These are phyloP conservation scores for Passer montanus DNA, from an alignment of 2,113 vertebrate genomes.

Conservation along the genomic window DNA sequence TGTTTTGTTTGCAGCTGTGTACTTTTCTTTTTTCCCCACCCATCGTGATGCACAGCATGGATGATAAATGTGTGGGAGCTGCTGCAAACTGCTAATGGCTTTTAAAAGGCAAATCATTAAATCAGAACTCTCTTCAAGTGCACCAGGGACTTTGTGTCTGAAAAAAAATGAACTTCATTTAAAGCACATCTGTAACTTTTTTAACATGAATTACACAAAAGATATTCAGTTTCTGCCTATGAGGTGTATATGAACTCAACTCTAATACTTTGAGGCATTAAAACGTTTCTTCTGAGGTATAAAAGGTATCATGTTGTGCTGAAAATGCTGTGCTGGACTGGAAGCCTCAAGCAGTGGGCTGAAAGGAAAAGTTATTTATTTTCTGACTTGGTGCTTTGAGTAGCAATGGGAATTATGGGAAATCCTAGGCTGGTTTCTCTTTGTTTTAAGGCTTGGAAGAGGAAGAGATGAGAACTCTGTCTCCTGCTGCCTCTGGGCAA, in stretches of 20 bases:
- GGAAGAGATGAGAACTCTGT: neutral
- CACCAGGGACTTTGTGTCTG: neutral
- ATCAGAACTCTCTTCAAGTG: neutral
- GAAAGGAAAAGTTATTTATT: neutral
- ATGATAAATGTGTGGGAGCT: neutral
- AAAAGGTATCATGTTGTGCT: neutral
- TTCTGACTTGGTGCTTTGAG: neutral
- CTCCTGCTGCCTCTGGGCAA: neutral
- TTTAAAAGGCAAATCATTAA: neutral
- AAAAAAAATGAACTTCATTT: neutral
- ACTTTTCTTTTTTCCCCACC: neutral
- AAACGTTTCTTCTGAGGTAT: neutral
- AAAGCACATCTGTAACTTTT: neutral
- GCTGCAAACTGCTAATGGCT: neutral
- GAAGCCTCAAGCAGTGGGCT: neutral
- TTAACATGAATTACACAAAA: neutral
- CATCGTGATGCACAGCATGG: neutral
- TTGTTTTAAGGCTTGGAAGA: neutral
- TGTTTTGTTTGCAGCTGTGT: neutral
- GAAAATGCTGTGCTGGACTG: neutral
- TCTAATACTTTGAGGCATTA: neutral
- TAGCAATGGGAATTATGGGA: neutral
- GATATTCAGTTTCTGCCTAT: neutral
- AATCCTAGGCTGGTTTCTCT: neutral
- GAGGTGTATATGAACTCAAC: neutral